Evolutionary conservation across 1,140 invertebrate genomes (phyloP), one percentile per base, ranked within the genome.

Genomic region (Drosophila malerkotliana): DNA sequence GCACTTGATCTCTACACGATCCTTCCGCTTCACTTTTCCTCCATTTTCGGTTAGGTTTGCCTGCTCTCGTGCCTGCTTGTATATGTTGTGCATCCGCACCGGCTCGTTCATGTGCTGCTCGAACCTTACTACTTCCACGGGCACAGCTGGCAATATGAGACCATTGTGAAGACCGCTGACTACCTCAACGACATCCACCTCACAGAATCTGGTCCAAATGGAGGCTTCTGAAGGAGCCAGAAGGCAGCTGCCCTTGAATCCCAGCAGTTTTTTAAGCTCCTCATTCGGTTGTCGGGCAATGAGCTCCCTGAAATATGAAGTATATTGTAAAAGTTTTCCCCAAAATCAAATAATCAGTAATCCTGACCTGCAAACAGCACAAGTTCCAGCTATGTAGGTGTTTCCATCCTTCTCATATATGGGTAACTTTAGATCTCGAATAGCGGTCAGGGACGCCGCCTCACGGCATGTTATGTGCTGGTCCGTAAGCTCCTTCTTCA

Each of bases 151-250:
- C 41, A 84, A 51, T 1, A 69, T 47, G 3, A 55, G 18, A 0
- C 72, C 63, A 0, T 53, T 72, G 9, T 89, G 72, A 3, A 92
- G 49, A 3, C 72, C 44, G 15, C 71, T 76, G 0, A 91, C 69
- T 3, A 82, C 59, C 8, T 80, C 52, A 6, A 84, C 75, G 12
- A 97, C 92, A 90, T 98, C 96, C 15, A 97, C 93, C 93, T 99
- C 98, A 93, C 97, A 98, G 90, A 98, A 98, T 80, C 96, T 96
- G 0, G 97, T 98, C 97, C 97, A 98, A 26, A 96, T 93, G 6
- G 97, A 98, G 1, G 95, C 93, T 93, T 98, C 97, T 12, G 96
- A 95, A 74, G 96, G 97, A 8, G 96, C 95, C 67, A 96, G 93
- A 1, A 98, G 92, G 89, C 97, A 97, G 47, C 95, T 94, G 49